phyloP scores from a whole-genome alignment of 1,140 invertebrate species.

The Neodiprion pinetum region DNA sequence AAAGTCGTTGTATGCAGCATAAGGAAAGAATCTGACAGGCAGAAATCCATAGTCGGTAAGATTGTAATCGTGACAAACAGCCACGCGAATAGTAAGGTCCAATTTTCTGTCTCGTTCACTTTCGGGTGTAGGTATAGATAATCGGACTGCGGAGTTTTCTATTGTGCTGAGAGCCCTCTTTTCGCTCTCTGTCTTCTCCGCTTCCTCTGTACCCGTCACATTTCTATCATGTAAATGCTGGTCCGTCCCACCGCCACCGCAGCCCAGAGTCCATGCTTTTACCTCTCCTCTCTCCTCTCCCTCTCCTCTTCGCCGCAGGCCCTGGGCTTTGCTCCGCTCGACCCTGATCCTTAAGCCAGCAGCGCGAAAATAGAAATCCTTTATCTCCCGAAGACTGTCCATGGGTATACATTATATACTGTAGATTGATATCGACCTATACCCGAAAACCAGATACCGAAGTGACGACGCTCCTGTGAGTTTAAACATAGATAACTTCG shows the following conservation, averaged over 20 bases:
- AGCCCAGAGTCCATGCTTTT: not conserved
- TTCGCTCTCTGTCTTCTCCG: not conserved
- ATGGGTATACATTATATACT: not conserved
- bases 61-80: not conserved
- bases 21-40: not conserved
- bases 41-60: not conserved
- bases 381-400: not conserved
- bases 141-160: not conserved
- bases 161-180: not conserved
- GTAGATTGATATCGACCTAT: not conserved
- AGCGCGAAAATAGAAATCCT: conserved; percentile 5
- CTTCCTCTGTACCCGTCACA: not conserved
- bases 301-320: not conserved
- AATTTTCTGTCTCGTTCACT: conserved; percentile 12
- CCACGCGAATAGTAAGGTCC: conserved; percentile 5
- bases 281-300: conserved; percentile 14
- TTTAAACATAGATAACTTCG: no score
- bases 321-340: not conserved
- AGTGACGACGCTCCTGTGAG: no score
- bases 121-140: conserved; percentile 1
- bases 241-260: not conserved
- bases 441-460: no score
- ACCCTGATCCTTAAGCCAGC: not conserved
- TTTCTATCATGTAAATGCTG: conserved; percentile 18
- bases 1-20: not conserved